phyloP scores from a whole-genome alignment of 2,888 invertebrate species.

The Folsomia candida region DNA sequence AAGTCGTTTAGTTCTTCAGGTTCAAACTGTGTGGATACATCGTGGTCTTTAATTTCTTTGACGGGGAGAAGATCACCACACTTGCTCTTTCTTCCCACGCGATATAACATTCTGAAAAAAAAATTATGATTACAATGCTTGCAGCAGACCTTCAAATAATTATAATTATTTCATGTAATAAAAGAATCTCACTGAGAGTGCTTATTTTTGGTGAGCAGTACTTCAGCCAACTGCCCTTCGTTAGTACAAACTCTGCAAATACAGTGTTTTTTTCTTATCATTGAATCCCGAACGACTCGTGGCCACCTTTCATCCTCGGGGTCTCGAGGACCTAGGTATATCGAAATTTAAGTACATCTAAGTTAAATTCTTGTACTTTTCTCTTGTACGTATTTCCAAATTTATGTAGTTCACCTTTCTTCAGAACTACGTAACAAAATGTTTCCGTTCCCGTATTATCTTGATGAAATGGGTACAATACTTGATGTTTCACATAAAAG shows the following conservation, averaged over 20 bases:
- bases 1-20: background rate
- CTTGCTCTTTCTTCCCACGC: conserved; percentile 68
- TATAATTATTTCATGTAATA: conserved; percentile 7
- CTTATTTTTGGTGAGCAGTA: conserved; percentile 72
- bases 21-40: background rate
- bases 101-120: conserved; percentile 63
- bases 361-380: background rate
- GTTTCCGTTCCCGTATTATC: conserved; percentile 59
- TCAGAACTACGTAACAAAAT: conserved; percentile 78
- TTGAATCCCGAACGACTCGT: conserved; percentile 69
- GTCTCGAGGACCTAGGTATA: conserved; percentile 55
- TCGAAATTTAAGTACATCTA: conserved; percentile 3
- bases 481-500: conserved; percentile 64
- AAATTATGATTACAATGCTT: background rate
- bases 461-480: conserved; percentile 58
- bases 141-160: background rate
- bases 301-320: conserved; percentile 69
- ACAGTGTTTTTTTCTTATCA: conserved; percentile 68
- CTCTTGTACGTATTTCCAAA: background rate
- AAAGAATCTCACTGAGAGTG: conserved; percentile 64
- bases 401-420: conserved; percentile 63
- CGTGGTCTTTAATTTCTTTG: conserved; percentile 52
- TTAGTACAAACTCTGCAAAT: conserved; percentile 76
- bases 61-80: conserved; percentile 82
- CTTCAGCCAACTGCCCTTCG: conserved; percentile 70